Conservation (phyloP, 2,113 vertebrate species). For the Mormoops blainvillei region DNA sequence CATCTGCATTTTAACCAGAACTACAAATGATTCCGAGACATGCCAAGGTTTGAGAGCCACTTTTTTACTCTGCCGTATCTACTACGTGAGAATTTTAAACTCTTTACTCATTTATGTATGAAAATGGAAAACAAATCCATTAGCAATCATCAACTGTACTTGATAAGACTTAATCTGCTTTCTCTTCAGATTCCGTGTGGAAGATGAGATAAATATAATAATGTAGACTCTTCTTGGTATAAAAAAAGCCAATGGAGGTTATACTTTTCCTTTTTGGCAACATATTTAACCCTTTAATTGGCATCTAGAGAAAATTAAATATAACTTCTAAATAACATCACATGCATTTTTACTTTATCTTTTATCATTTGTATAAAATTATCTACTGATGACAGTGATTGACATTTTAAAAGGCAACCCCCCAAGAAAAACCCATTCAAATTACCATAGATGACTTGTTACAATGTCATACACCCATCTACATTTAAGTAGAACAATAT, state of each 20-base stretch:
- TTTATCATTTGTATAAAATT: conserved; percentile 22
- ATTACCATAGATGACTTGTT: neutral
- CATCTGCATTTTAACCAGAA: neutral
- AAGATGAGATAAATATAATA: conserved; percentile 31
- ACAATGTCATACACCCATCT: neutral
- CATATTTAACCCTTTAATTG: conserved; percentile 2
- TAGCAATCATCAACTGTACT: neutral
- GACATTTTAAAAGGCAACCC: neutral
- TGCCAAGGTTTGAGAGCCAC: neutral
- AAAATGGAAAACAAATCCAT: conserved; percentile 38
- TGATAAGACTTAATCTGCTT: conserved; percentile 15
- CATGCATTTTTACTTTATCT: conserved; percentile 31
- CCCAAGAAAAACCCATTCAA: neutral
- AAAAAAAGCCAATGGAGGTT: neutral
- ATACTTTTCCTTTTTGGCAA: neutral
- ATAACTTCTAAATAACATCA: conserved; percentile 18
- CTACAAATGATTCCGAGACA: neutral
- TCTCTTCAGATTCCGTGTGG: neutral
- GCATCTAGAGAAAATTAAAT: conserved; percentile 5
- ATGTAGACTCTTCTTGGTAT: neutral
- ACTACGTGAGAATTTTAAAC: neutral
- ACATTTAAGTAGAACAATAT: conserved; percentile 7
- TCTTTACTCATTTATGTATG: conserved; percentile 15
- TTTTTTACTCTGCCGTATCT: neutral
- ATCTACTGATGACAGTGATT: neutral